Percentiles rank a stretch among this genome's conserved stretches.
Evolutionary conservation across 2,797 vertebrate genomes (phyloP).

Genomic region (Champsocephalus esox): DNA sequence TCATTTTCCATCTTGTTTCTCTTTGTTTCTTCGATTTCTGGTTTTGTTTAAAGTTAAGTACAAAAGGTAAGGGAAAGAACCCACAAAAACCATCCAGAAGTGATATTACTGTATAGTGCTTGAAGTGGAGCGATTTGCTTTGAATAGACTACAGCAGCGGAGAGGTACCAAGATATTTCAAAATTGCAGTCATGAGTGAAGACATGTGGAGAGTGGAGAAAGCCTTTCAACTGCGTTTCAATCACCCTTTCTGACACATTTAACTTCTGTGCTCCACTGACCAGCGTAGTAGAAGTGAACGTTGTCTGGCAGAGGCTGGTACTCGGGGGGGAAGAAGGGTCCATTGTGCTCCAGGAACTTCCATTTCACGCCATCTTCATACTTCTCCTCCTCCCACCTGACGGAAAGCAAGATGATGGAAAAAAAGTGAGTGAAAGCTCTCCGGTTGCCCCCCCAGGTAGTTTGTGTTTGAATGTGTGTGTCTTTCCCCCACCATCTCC

Average conservation of each 20-base stretch:
- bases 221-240: background rate
- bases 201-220: background rate
- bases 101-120: background rate
- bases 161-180: background rate
- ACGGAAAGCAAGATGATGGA: conserved; percentile 26
- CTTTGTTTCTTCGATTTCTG: too few relatives aligned
- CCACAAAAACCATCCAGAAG: background rate
- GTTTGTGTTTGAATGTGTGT: conserved; percentile 5
- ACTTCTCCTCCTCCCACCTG: conserved; percentile 87
- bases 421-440: conserved; percentile 16
- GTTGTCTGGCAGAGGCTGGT: conserved; percentile 75
- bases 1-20: too few relatives aligned
- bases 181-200: background rate
- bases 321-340: conserved; percentile 81
- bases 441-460: background rate
- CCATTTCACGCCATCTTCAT: conserved; percentile 83
- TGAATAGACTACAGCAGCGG: background rate
- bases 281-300: conserved; percentile 82
- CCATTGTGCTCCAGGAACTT: conserved; percentile 84
- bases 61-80: background rate
- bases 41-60: too few relatives aligned
- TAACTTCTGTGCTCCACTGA: conserved; percentile 45
- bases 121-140: background rate
- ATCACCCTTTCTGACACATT: background rate
- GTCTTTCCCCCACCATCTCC: conserved; percentile 83